These are phyloP conservation scores for Achlya flavicornis DNA, from an alignment of 2,888 invertebrate species.

Conservation along the genomic window DNA sequence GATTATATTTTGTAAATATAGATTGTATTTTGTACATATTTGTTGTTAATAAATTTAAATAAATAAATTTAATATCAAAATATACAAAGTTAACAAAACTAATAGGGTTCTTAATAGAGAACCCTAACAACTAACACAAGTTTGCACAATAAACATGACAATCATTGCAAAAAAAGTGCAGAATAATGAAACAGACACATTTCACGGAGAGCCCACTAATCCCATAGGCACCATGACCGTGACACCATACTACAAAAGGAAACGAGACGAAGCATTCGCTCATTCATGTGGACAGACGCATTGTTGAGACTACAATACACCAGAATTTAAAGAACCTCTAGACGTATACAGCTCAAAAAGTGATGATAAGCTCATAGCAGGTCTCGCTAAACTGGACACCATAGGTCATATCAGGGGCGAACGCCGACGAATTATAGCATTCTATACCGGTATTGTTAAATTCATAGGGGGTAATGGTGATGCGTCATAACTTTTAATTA, in stretches of 20 bases:
- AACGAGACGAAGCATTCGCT: slow-evolving; percentile 57
- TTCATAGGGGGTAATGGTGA: slow-evolving; percentile 61
- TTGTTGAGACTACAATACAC: slow-evolving; percentile 55
- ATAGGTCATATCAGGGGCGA: slow-evolving; percentile 64
- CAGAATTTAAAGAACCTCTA: slow-evolving; percentile 38
- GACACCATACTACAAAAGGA: slow-evolving; percentile 59
- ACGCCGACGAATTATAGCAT: slow-evolving; percentile 59
- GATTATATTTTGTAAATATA: too few relatives aligned
- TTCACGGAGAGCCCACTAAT: slow-evolving; percentile 69
- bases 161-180: slow-evolving; percentile 44
- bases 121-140: slow-evolving; percentile 40
- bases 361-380: slow-evolving; percentile 32
- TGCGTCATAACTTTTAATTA: slow-evolving; percentile 82
- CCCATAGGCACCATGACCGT: slow-evolving; percentile 61
- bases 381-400: slow-evolving; percentile 51
- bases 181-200: slow-evolving; percentile 50
- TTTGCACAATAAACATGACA: slow-evolving; percentile 45
- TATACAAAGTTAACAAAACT: slow-evolving; percentile 4
- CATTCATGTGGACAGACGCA: slow-evolving; percentile 69
- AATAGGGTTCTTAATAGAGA: slow-evolving; percentile 16
- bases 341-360: slow-evolving; percentile 22
- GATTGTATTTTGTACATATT: too few relatives aligned
- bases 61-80: not conserved
- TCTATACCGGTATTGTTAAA: slow-evolving; percentile 53
- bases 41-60: too few relatives aligned